Conservation (phyloP, 1,140 invertebrate species). For the Melipona quadrifasciata region DNA sequence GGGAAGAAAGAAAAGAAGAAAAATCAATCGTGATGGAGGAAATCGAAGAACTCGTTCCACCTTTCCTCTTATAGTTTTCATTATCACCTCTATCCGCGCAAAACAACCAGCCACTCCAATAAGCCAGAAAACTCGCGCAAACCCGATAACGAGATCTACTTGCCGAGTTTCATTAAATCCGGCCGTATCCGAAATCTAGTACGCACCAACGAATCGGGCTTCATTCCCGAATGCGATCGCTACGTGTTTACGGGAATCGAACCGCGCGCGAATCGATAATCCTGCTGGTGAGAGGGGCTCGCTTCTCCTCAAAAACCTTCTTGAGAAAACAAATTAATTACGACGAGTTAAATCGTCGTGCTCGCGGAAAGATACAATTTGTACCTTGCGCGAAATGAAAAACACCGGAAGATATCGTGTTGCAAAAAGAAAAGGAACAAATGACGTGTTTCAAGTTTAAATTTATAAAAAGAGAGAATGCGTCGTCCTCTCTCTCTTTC, state of each 20-base stretch:
- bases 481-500: background rate
- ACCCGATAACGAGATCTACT: background rate
- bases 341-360: too few relatives aligned
- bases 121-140: background rate
- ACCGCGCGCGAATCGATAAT: conserved; percentile 1
- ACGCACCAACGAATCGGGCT: background rate
- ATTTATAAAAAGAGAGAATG: too few relatives aligned
- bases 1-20: too few relatives aligned
- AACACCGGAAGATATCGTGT: too few relatives aligned
- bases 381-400: too few relatives aligned
- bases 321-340: too few relatives aligned
- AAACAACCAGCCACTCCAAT: background rate
- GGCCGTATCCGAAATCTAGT: too few relatives aligned
- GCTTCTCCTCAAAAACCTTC: too few relatives aligned
- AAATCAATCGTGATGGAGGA: background rate
- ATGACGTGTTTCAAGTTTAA: too few relatives aligned
- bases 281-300: too few relatives aligned
- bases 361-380: too few relatives aligned
- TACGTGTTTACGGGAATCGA: background rate
- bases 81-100: background rate
- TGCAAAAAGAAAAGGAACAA: too few relatives aligned
- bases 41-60: background rate
- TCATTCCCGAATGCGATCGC: background rate
- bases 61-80: background rate
- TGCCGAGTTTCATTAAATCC: background rate